A percentile compares a stretch with the other conserved stretches of the same genome.
These are phyloP conservation scores for Electrona antarctica DNA, from an alignment of 2,113 vertebrate genomes.

Conservation along the genomic window DNA sequence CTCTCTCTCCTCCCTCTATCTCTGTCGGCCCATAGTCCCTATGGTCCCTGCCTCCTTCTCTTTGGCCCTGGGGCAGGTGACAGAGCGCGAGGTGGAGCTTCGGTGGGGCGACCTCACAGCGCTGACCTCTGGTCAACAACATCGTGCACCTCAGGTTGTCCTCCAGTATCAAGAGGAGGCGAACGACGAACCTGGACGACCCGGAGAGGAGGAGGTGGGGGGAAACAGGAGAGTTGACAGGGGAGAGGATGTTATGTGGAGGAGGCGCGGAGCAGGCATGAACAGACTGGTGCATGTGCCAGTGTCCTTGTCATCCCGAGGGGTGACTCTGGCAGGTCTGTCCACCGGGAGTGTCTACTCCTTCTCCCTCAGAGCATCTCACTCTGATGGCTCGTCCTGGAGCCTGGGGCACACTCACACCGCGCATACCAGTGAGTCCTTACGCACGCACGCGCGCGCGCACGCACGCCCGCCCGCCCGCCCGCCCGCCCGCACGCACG, in stretches of 20 bases:
- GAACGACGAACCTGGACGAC: slow-evolving; percentile 4
- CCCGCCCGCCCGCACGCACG: too few species aligned
- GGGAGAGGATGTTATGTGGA: not conserved
- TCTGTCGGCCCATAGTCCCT: slow-evolving; percentile 40
- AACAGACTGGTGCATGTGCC: slow-evolving; percentile 41
- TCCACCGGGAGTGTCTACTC: slow-evolving; percentile 80
- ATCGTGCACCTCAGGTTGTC: slow-evolving; percentile 60
- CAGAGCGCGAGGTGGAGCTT: slow-evolving; percentile 81
- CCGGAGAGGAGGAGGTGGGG: slow-evolving; percentile 5
- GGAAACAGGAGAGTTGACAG: not conserved
- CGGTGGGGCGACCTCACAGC: slow-evolving; percentile 73
- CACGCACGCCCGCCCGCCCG: not conserved
- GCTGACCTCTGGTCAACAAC: slow-evolving; percentile 50
- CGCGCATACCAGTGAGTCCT: slow-evolving; percentile 81
- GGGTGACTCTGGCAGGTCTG: slow-evolving; percentile 72
- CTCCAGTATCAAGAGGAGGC: slow-evolving; percentile 79
- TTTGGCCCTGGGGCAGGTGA: slow-evolving; percentile 73
- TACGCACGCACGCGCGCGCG: not conserved
- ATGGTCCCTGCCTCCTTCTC: slow-evolving; percentile 34
- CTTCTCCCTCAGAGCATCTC: slow-evolving; percentile 80
- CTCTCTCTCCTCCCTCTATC: not conserved
- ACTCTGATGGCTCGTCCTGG: slow-evolving; percentile 69
- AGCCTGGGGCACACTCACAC: slow-evolving; percentile 77
- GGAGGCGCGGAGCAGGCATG: not conserved
- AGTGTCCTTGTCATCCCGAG: slow-evolving; percentile 60